Conservation (phyloP, 2,113 vertebrate genomes). For the Heptranchias perlo region DNA sequence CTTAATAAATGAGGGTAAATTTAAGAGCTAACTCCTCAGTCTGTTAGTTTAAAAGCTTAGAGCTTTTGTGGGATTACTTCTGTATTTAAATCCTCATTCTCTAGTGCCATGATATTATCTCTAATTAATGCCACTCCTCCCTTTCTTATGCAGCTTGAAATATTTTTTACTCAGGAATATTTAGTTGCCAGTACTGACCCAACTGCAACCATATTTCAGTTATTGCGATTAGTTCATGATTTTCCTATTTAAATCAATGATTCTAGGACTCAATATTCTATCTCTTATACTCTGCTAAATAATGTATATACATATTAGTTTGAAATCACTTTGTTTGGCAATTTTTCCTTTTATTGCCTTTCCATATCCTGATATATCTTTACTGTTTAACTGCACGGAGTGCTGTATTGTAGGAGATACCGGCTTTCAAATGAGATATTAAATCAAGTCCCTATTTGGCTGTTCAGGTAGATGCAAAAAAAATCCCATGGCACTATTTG, state of each 20-base stretch:
- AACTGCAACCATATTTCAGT: neutral
- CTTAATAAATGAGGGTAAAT: neutral
- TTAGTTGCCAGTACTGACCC: neutral
- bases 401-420: neutral
- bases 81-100: neutral
- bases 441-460: neutral
- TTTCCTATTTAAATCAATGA: neutral
- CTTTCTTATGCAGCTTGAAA: neutral
- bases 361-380: neutral
- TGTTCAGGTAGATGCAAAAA: neutral
- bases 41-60: neutral
- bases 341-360: neutral
- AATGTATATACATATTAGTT: neutral
- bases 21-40: neutral
- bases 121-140: neutral
- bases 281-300: neutral
- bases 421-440: no score
- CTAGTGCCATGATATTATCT: neutral
- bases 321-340: neutral
- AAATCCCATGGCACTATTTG: neutral
- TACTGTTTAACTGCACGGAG: neutral
- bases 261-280: neutral
- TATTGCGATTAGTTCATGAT: neutral
- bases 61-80: neutral
- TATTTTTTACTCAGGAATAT: neutral